Evolutionary conservation across 37 sponge, comb jelly and placozoan genomes (phyloP).

Genomic region (Lycopodina hypogea): DNA sequence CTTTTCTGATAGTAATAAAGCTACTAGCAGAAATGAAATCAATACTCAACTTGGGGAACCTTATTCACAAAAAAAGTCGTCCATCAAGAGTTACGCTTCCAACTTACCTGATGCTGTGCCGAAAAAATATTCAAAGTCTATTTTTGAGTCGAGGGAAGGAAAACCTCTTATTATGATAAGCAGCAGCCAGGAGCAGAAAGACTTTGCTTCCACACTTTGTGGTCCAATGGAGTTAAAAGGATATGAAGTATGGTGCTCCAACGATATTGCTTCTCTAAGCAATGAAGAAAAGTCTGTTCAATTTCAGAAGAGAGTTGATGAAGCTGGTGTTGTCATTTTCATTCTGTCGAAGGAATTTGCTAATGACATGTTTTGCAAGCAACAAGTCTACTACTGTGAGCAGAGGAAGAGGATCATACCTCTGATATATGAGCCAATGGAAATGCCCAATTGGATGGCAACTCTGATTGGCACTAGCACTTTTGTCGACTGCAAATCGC

Average conservation of each 20-base stretch:
- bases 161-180: constrained; percentile 57
- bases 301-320: constrained; percentile 60
- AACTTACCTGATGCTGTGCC: constrained; percentile 21
- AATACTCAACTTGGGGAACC: too few relatives aligned
- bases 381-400: constrained; percentile 83
- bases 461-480: constrained; percentile 73
- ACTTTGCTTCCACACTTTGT: constrained; percentile 18
- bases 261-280: background rate
- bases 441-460: constrained; percentile 71
- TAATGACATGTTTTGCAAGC: constrained; percentile 31
- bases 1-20: too few relatives aligned
- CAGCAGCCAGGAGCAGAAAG: constrained; percentile 31
- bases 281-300: constrained; percentile 1
- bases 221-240: constrained; percentile 17
- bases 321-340: constrained; percentile 70
- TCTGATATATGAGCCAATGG: constrained; percentile 43
- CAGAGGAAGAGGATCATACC: constrained; percentile 77
- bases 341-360: constrained; percentile 66
- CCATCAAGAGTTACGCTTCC: constrained; percentile 48
- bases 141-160: constrained; percentile 50
- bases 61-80: constrained; percentile 8
- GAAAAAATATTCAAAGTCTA: constrained; percentile 8
- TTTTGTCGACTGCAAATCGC: constrained; percentile 45
- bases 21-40: too few relatives aligned
- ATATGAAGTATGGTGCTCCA: constrained; percentile 51